Percentiles rank a stretch among this genome's conserved stretches.
phyloP scores from a whole-genome alignment of 1,140 invertebrate genomes.

The Macrobrachium nipponense region DNA sequence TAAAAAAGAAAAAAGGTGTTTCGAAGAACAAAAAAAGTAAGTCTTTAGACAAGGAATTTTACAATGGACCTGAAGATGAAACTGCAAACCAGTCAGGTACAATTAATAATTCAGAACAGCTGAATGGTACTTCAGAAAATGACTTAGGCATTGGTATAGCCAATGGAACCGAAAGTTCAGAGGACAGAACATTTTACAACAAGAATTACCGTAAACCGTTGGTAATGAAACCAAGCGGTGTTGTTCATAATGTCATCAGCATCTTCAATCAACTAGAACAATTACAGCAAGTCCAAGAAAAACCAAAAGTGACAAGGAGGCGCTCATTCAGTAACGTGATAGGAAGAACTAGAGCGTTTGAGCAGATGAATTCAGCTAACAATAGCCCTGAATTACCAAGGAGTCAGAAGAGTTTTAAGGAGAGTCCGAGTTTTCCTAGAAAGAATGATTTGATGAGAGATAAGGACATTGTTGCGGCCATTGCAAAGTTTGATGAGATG shows the following conservation, averaged over 20 bases:
- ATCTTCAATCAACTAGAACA: conserved; percentile 65
- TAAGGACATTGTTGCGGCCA: conserved; percentile 65
- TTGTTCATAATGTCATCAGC: conserved; percentile 55
- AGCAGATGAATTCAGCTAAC: conserved; percentile 31
- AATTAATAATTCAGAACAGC: background rate
- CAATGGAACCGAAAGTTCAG: background rate
- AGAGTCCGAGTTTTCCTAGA: conserved; percentile 45
- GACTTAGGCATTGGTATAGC: background rate
- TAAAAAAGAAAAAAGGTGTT: background rate
- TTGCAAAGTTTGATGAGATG: conserved; percentile 64
- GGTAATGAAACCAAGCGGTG: conserved; percentile 57
- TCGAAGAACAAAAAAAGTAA: conserved; percentile 14
- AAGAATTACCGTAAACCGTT: conserved; percentile 48
- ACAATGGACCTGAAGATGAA: background rate
- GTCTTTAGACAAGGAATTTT: background rate
- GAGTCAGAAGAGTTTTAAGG: conserved; percentile 11
- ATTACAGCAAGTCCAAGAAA: conserved; percentile 69
- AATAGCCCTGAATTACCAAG: conserved; percentile 63
- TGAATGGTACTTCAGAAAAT: background rate
- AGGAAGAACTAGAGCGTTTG: conserved; percentile 70
- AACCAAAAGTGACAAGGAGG: conserved; percentile 73
- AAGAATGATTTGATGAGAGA: conserved; percentile 63
- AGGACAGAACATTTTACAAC: conserved; percentile 39
- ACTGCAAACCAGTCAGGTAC: background rate
- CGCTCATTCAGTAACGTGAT: conserved; percentile 78